Conservation (phyloP, 2,113 vertebrate species). For the Eudyptes chrysolophus region DNA sequence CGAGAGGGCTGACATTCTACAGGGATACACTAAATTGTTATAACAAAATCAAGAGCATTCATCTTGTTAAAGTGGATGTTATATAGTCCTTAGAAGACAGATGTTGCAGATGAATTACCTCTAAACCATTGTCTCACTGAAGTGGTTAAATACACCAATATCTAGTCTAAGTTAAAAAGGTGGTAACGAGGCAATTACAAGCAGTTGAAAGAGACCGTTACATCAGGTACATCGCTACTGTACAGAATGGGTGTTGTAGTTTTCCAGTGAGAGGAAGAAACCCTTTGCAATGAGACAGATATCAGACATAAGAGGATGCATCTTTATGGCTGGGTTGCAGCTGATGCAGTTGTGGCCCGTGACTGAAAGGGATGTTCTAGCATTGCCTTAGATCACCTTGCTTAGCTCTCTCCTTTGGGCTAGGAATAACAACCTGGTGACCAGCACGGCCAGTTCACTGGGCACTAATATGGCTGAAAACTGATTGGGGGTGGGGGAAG, state of each 20-base stretch:
- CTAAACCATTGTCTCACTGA: background rate
- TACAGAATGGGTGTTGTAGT: background rate
- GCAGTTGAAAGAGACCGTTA: background rate
- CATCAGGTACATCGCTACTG: background rate
- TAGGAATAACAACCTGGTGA: background rate
- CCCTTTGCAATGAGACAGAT: background rate
- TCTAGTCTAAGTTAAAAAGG: background rate
- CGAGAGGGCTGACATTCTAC: background rate
- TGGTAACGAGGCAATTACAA: accelerated
- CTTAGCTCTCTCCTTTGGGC: background rate
- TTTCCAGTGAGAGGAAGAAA: background rate
- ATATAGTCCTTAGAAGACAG: background rate
- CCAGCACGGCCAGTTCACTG: background rate
- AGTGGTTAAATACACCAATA: background rate
- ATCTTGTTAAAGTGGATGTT: background rate
- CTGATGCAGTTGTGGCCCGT: background rate
- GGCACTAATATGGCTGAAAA: background rate
- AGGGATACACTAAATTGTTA: background rate
- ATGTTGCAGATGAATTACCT: background rate
- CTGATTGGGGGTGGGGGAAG: accelerated
- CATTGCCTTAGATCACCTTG: background rate
- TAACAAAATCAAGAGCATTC: background rate
- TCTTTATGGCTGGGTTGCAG: background rate
- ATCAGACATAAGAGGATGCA: background rate
- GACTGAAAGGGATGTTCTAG: background rate